A percentile compares a stretch with the other conserved stretches of the same genome.
Evolutionary conservation across 2,797 vertebrate genomes (phyloP).

Genomic region (Pseudocheirus occidentalis): DNA sequence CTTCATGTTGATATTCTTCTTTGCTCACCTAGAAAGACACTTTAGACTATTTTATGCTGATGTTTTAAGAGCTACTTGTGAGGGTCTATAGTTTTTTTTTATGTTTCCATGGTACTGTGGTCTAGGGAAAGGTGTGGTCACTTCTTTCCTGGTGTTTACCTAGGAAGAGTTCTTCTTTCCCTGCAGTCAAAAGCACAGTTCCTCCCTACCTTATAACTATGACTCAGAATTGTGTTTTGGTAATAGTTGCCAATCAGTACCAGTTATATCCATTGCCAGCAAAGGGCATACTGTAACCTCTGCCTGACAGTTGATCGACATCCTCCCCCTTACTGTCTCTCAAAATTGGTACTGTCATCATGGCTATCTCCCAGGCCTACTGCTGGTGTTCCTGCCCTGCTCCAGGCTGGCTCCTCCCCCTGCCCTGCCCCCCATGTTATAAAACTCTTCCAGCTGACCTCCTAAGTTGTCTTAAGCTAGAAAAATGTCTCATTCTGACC

Average conservation of each 20-base stretch:
- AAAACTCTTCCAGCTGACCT: not conserved
- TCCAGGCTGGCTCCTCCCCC: not conserved
- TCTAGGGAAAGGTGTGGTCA: not conserved
- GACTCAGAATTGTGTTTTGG: not conserved
- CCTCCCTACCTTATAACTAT: not conserved
- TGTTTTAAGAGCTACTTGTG: not conserved
- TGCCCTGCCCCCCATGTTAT: not conserved
- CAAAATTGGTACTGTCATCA: not conserved
- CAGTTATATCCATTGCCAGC: not conserved
- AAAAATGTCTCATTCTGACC: not conserved
- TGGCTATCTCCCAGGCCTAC: fast-evolving
- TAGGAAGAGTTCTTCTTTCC: not conserved
- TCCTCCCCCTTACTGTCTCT: not conserved
- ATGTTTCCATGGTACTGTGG: not conserved
- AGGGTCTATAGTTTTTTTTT: not conserved
- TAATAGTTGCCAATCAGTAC: not conserved
- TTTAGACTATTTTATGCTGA: not conserved
- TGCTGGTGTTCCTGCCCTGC: not conserved
- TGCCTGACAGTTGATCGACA: not conserved
- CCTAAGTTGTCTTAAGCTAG: not conserved
- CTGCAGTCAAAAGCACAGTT: not conserved
- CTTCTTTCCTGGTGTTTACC: not conserved
- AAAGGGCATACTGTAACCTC: not conserved
- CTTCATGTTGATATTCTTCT: not conserved
- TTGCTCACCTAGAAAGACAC: not conserved